Base-by-base conservation (phyloP, 2,797 vertebrate genomes). In the Tadarida brasiliensis region DNA sequence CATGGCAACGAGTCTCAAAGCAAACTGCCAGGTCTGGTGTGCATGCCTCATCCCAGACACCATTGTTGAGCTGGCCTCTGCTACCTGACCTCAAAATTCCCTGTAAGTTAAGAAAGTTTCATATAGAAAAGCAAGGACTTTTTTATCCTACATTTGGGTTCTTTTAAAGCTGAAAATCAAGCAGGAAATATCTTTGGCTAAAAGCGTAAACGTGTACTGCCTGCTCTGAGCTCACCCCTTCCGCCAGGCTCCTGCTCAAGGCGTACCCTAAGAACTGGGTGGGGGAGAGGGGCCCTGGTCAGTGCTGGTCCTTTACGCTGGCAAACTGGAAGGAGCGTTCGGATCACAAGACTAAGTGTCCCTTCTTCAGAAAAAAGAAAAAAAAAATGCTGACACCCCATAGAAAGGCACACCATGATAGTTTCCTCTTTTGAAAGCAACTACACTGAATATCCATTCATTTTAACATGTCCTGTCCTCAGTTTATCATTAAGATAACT, bases 11-110 rank as follows among this genome's bases (percentile, higher is more conserved):
- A 24, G 15, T 19, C 96, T 96, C 88, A 96, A 95, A 97, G 83
- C 81, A 92, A 95, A 94, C 97, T 89, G 91, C 96, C 97, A 96
- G 97, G 96, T 87, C 97, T 96, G 68, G 78, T 96, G 90, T 28
- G 28, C 11, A n/a, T 19, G 19, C 17, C 14, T 11, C 28, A 20
- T 47, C 59, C 8, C 20, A 76, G 17, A 95, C 94, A 90, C 84
- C 97, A 85, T 97, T 90, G 97, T 82, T 78, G 67, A 95, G 70
- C 70, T 96, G 61, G 82, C 78, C 88, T 92, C 26, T 77, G 85
- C 84, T 88, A 88, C 88, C 90, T 90, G 73, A n/a, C 74, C 97
- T 97, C 93, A 85, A 97, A 96, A 14, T 3, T 51, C 30, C 84
- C 0, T 6, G 71, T 22, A 54, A 91, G 83, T 88, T 96, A 63